Evolutionary conservation across 2,888 invertebrate species (phyloP).

Genomic region (Drosophila paranaensis): DNA sequence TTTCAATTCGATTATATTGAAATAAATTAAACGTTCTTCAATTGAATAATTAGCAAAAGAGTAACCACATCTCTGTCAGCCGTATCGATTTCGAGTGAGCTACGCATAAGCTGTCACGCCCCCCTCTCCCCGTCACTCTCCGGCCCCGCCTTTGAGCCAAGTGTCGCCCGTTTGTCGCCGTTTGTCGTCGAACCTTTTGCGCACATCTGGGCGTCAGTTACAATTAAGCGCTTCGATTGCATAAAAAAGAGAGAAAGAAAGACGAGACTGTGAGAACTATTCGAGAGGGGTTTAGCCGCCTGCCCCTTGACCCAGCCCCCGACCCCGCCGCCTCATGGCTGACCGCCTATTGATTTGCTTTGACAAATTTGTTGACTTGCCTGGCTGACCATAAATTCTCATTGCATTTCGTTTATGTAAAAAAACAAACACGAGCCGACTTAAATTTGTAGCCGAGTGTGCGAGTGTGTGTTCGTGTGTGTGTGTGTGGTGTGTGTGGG

Average conservation of each 20-base stretch:
- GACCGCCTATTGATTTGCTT: constrained; percentile 68
- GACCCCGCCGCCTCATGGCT: background rate
- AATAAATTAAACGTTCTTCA: constrained; percentile 80
- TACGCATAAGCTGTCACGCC: constrained; percentile 7
- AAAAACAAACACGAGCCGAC: constrained; percentile 27
- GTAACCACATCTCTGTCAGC: constrained; percentile 9
- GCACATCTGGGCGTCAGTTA: constrained; percentile 71
- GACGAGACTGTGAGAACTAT: constrained; percentile 45
- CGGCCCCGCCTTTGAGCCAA: constrained; percentile 24
- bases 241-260: constrained; percentile 27
- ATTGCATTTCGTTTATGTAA: constrained; percentile 76
- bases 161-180: constrained; percentile 67
- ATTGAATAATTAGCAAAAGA: constrained; percentile 76
- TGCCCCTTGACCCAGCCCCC: background rate
- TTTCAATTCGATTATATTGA: constrained; percentile 84
- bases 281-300: constrained; percentile 15
- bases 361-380: constrained; percentile 67
- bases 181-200: constrained; percentile 61
- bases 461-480: background rate
- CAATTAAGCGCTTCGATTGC: constrained; percentile 62
- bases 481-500: constrained; percentile 40
- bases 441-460: constrained; percentile 13
- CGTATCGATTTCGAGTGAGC: constrained; percentile 58
- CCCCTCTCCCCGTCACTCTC: background rate
- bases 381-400: constrained; percentile 67